Base-by-base conservation (phyloP, 2,797 vertebrate species). In the Babyrousa celebensis region DNA sequence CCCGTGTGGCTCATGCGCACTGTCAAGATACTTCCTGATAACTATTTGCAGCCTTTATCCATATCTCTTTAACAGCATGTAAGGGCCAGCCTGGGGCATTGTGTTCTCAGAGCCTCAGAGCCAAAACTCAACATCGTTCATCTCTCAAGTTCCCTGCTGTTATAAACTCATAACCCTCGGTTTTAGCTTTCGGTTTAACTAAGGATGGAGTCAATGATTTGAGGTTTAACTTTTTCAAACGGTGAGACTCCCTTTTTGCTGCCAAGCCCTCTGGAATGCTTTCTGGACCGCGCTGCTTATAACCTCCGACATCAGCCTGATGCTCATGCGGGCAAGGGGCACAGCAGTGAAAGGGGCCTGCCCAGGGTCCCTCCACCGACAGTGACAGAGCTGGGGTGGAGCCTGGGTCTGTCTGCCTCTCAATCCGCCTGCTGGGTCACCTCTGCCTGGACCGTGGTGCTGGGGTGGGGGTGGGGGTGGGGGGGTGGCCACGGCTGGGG, bases 161-260 rank as follows among this genome's bases (percentile, higher is more conserved):
- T 89, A 67, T 58, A 82, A 67, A 67, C 52, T 10, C 27, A 5
- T 1, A 21, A 67, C 87, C 83, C 43, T 68, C 25, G 89, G 63
- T 32, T 74, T 88, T 78, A 23, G 87, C 94, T 86, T 83, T 89
- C 95, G 36, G 52, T 72, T 85, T 84, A 72, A 9, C 68, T 60
- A n/a, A 72, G 77, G 84, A 54, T 60, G 84, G 56, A 36, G 63
- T 75, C 80, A 62, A 0, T 85, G 72, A 62, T 75, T 65, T 32
- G 36, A 60, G 62, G 67, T 40, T 93, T 71, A 15, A 9, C 82
- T 86, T 89, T 92, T 87, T 94, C 95, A 62, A 9, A 21, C 23
- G 2, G 0, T 43, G 3, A 60, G 2, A 15, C 83, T 29, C 74
- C 78, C 17, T 29, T 52, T 79, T 29, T 21, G 74, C 15, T 12